Percentiles rank a stretch among this genome's conserved stretches.
Conservation (phyloP, 2,113 vertebrate genomes). For the Neofelis nebulosa region DNA sequence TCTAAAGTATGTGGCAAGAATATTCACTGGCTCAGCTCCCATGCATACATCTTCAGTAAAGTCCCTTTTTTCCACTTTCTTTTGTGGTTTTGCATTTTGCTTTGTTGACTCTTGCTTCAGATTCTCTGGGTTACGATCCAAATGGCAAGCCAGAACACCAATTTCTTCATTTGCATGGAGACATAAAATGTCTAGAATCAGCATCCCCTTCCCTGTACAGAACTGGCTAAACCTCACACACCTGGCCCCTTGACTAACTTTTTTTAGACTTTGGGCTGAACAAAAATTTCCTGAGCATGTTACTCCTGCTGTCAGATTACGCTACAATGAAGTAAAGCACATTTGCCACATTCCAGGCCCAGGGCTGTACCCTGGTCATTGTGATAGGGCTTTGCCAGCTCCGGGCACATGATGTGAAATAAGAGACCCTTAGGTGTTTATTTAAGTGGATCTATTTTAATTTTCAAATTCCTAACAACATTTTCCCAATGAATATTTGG, state of each 20-base stretch:
- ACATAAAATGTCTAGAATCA: neutral
- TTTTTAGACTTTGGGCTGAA: neutral
- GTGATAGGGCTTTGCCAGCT: slow-evolving; percentile 9
- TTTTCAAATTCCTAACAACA: slow-evolving; percentile 22
- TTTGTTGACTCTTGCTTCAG: neutral
- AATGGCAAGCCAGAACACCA: neutral
- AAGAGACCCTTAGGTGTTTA: neutral
- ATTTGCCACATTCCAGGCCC: neutral
- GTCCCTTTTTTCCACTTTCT: neutral
- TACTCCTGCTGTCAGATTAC: neutral
- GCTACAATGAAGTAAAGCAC: neutral
- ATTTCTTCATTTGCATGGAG: neutral
- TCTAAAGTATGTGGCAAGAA: neutral
- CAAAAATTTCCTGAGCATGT: neutral
- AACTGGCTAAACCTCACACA: neutral
- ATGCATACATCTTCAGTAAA: neutral
- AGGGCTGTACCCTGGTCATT: neutral
- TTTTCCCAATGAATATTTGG: neutral
- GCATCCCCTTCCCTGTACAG: neutral
- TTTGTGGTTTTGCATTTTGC: slow-evolving; percentile 8
- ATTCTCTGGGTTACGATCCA: neutral
- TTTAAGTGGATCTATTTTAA: slow-evolving; percentile 50
- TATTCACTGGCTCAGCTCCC: neutral
- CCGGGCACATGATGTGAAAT: neutral
- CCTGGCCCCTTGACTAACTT: neutral